Evolutionary conservation across 2,888 invertebrate species (phyloP).

Genomic region (Gnatocerus cornutus): DNA sequence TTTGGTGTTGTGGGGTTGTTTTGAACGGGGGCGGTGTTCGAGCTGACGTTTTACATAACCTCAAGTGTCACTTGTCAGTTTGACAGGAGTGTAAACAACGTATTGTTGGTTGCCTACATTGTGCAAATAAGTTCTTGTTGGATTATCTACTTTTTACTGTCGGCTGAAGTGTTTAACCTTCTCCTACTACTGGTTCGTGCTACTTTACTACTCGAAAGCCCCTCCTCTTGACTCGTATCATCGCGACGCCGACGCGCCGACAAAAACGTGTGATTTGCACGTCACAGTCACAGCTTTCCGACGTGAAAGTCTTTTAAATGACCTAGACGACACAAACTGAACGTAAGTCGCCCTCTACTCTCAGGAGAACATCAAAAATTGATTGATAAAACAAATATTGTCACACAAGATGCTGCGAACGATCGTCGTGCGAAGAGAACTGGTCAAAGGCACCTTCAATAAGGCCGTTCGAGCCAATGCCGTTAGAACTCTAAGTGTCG

Average conservation of each 20-base stretch:
- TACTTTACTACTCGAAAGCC: not conserved
- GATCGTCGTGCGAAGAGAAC: conserved; percentile 80
- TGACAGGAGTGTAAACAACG: not conserved
- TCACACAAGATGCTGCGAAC: conserved; percentile 81
- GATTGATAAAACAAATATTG: conserved; percentile 39
- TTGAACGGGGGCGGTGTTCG: not conserved
- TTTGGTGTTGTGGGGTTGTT: not conserved
- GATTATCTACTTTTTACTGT: no score
- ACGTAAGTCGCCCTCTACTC: conserved; percentile 63
- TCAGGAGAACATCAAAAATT: conserved; percentile 46
- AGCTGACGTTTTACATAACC: conserved; percentile 3
- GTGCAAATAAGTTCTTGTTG: no score
- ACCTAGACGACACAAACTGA: conserved; percentile 63
- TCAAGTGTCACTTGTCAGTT: not conserved
- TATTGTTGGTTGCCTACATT: conserved; percentile 12
- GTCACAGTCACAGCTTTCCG: conserved; percentile 44
- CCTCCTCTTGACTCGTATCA: conserved; percentile 4
- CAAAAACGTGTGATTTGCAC: conserved; percentile 43
- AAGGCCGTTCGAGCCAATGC: conserved; percentile 76
- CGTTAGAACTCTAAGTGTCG: conserved; percentile 74
- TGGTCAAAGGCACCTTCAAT: conserved; percentile 77
- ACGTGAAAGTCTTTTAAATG: conserved; percentile 69
- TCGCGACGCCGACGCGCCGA: conserved; percentile 31
- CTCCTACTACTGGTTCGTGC: no score
- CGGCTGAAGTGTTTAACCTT: no score